Evolutionary conservation across 2,888 invertebrate species (phyloP).

Genomic region (Andrena trimmerana): DNA sequence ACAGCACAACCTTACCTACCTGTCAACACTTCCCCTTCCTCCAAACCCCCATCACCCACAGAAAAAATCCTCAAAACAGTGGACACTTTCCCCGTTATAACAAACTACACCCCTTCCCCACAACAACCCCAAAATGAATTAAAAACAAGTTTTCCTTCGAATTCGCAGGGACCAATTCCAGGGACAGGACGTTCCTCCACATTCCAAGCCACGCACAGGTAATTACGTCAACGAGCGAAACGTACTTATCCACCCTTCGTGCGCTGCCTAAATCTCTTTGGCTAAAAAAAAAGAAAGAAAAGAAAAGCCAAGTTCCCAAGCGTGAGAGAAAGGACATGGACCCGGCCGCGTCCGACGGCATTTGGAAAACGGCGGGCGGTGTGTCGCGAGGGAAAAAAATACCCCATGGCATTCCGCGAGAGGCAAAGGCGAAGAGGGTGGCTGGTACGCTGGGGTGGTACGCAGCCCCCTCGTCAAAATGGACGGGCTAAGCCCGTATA

Average conservation of each 20-base stretch:
- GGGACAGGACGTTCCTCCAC: too few relatives aligned
- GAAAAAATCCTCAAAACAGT: too few relatives aligned
- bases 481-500: slow-evolving; percentile 84
- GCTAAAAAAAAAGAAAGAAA: neutral
- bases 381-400: slow-evolving; percentile 58
- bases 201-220: neutral
- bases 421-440: slow-evolving; percentile 63
- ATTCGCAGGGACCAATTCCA: too few relatives aligned
- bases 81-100: too few relatives aligned
- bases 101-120: too few relatives aligned
- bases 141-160: too few relatives aligned
- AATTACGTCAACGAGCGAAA: slow-evolving; percentile 28
- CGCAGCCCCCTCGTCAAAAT: slow-evolving; percentile 83
- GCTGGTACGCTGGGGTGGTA: slow-evolving; percentile 66
- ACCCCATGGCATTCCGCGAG: slow-evolving; percentile 63
- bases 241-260: neutral
- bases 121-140: too few relatives aligned
- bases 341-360: slow-evolving; percentile 46
- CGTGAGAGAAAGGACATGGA: neutral
- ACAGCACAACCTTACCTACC: too few relatives aligned
- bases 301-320: neutral
- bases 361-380: slow-evolving; percentile 58
- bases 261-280: neutral
- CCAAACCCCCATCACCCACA: too few relatives aligned
- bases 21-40: too few relatives aligned